Base-by-base conservation (phyloP, 2,888 invertebrate species). In the Catocala fraxini region DNA sequence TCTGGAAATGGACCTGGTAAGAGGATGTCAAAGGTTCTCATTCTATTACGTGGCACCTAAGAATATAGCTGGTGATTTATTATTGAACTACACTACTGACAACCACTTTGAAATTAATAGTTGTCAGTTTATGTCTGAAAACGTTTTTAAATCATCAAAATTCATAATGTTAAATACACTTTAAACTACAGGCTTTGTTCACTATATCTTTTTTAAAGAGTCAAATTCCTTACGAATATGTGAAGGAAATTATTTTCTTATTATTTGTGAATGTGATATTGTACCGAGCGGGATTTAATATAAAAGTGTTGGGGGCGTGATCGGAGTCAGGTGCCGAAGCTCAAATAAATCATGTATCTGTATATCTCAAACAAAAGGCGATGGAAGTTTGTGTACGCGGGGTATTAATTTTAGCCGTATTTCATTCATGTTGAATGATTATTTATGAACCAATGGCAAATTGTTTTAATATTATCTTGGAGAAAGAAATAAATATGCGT, bases 301-400 rank as follows among this genome's bases (percentile, higher is more conserved):
- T 58, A 59, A 59, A 59, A 48, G 53, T 54, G 53, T 54, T 59
- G 42, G 59, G 45, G 75, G 75, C 76, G 77, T 72, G 76, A 79
- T 73, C 64, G 55, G 70, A 56, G 70, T 63, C 83, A 83, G 82
- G 81, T 84, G 83, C 59, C 70, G 68, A 67, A 52, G 62, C 57
- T 65, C 69, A 75, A 80, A 83, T 81, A 79, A 79, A 79, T 76
- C 71, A 61, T 47, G 56, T 52, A 51, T 51, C 51, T 65, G 81
- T 75, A 75, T 78, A 71, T 73, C 76, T 64, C 71, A 68, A 79
- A 80, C 78, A 78, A 81, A 80, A 81, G 71, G 75, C 73, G 70
- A 68, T 60, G 62, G 63, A 68, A 78, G 79, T 80, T 82, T 84
- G 78, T 77, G 72, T 80, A 80, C 12, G 39, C 25, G 25, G 25